These are phyloP conservation scores for Rhopilema esculentum DNA, from an alignment of 30 jellyfish, hydroid and myxozoan genomes.

Conservation along the genomic window DNA sequence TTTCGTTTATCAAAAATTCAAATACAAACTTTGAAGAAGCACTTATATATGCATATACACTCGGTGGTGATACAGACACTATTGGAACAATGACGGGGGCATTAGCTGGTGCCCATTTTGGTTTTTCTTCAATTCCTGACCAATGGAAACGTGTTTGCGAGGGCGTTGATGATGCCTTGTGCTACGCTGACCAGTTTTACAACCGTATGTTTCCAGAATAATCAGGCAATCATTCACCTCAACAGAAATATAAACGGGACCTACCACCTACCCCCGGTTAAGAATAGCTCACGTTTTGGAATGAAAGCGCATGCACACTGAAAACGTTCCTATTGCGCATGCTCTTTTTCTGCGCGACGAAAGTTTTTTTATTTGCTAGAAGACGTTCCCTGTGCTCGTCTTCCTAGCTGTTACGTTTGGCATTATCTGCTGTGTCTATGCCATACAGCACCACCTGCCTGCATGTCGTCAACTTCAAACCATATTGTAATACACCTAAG, in stretches of 20 bases:
- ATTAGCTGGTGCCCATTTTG: constrained; percentile 94
- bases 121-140: constrained; percentile 72
- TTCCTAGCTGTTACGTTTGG: too few species aligned
- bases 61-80: constrained; percentile 99
- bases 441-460: not conserved
- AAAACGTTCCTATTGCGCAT: too few species aligned
- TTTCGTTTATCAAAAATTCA: constrained; percentile 64
- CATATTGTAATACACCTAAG: not conserved
- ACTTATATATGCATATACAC: constrained; percentile 73
- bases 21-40: constrained; percentile 73
- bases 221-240: not conserved
- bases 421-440: not conserved
- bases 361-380: too few species aligned
- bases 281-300: too few species aligned
- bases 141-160: constrained; percentile 90
- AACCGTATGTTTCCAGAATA: constrained; percentile 8
- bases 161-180: constrained; percentile 60
- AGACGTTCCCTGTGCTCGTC: too few species aligned
- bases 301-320: too few species aligned
- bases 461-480: not conserved
- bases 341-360: too few species aligned
- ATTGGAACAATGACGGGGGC: constrained; percentile 97
- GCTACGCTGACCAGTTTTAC: constrained; percentile 71
- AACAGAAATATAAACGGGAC: too few species aligned
- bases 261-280: too few species aligned